Evolutionary conservation across 2,888 invertebrate genomes (phyloP), one percentile per base, ranked within the genome.

Genomic region (Bombylius discolor): DNA sequence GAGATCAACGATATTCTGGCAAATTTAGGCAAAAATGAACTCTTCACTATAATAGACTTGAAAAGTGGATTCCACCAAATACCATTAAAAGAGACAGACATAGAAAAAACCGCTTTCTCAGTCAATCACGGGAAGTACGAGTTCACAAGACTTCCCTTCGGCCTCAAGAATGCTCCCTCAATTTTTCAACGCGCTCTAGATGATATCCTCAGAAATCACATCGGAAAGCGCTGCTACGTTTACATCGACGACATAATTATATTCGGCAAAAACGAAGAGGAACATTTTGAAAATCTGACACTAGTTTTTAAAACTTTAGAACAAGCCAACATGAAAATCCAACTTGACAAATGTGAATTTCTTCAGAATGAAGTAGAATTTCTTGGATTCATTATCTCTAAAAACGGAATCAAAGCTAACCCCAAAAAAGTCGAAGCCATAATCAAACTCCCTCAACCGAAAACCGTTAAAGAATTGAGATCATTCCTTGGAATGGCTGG

Each of bases 121-220:
- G n/a, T n/a, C n/a, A 32, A 56, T n/a, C n/a, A n/a, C n/a, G n/a
- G n/a, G n/a, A n/a, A n/a, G n/a, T n/a, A n/a, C n/a, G n/a, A n/a
- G n/a, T n/a, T n/a, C n/a, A n/a, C n/a, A n/a, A n/a, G n/a, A n/a
- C n/a, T n/a, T n/a, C n/a, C n/a, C n/a, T n/a, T n/a, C n/a, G n/a
- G n/a, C n/a, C n/a, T n/a, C n/a, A n/a, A n/a, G n/a, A n/a, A n/a
- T n/a, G n/a, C n/a, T n/a, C n/a, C n/a, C n/a, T n/a, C 59, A 23
- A 60, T 59, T 8, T 60, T 61, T 14, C 60, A 62, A 53, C 47
- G 60, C 3, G 52, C 59, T 9, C 31, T 61, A 13, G 56, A 61
- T 14, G 59, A 58, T 34, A 60, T 59, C 11, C 46, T 58, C 9
- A 42, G 59, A 34, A 51, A 58, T 14, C 47, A 57, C 32, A 54